A percentile compares a stretch with the other conserved stretches of the same genome.
These are phyloP conservation scores for Aspidiotus rigidus DNA, from an alignment of 2,888 invertebrate genomes.

Conservation along the genomic window DNA sequence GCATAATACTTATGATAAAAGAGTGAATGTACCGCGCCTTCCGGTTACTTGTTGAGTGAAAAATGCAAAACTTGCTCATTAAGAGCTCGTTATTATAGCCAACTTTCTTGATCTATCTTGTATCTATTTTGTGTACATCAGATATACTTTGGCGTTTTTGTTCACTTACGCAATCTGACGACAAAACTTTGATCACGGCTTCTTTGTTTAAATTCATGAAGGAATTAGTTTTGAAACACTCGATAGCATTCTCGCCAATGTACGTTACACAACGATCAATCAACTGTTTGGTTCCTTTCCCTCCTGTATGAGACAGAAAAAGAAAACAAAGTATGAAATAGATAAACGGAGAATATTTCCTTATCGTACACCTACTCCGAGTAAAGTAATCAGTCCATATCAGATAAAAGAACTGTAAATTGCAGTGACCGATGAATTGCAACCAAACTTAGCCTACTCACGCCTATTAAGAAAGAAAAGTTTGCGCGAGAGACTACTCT, in stretches of 20 bases:
- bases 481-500: no score
- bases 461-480: no score
- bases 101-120: no score
- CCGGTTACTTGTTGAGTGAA: no score
- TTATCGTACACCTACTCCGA: neutral
- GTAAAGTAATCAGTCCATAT: no score
- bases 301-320: conserved; percentile 48
- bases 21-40: no score
- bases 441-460: no score
- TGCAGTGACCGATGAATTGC: no score
- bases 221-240: conserved; percentile 79
- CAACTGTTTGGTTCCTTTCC: conserved; percentile 76
- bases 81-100: no score
- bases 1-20: no score
- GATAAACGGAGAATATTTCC: neutral
- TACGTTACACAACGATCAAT: conserved; percentile 79
- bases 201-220: conserved; percentile 82
- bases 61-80: no score
- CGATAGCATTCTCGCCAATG: conserved; percentile 81
- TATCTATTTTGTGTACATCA: neutral
- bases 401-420: no score
- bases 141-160: neutral
- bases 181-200: conserved; percentile 77
- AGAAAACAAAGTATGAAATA: neutral
- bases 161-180: conserved; percentile 73